These are phyloP conservation scores for Glareola pratincola DNA, from an alignment of 2,113 vertebrate species.

Conservation along the genomic window DNA sequence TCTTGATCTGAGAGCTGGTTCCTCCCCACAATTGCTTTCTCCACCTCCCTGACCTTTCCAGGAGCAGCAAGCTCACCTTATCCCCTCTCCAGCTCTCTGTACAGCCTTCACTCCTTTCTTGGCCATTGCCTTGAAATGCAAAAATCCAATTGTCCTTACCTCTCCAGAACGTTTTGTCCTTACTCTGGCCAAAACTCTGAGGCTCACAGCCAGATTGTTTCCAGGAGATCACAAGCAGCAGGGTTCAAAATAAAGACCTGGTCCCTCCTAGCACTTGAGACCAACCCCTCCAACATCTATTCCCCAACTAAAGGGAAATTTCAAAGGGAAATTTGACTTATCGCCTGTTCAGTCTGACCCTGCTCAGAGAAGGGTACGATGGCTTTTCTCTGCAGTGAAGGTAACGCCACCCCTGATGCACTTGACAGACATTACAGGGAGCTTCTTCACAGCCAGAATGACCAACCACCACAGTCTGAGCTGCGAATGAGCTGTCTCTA, in stretches of 20 bases:
- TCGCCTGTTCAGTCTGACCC: background rate
- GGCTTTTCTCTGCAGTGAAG: background rate
- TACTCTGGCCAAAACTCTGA: background rate
- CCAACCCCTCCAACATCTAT: too few relatives aligned
- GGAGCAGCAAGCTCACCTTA: background rate
- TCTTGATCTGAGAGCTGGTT: background rate
- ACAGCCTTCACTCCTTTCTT: background rate
- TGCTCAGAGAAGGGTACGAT: background rate
- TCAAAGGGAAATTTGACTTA: background rate
- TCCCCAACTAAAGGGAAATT: background rate
- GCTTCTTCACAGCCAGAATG: background rate
- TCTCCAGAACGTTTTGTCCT: background rate
- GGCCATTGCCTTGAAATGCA: background rate
- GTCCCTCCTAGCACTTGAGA: background rate
- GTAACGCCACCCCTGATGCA: background rate
- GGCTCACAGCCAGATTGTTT: background rate
- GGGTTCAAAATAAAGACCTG: too few relatives aligned
- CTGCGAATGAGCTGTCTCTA: background rate
- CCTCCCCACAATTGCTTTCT: fast-evolving
- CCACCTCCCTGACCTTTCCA: background rate
- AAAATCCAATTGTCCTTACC: fast-evolving
- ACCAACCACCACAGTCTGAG: background rate
- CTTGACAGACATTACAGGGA: background rate
- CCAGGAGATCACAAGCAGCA: background rate
- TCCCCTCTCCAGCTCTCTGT: background rate